Evolutionary conservation across 2,888 invertebrate species (phyloP), one percentile per base, ranked within the genome.

Genomic region (Agrypnus murinus): DNA sequence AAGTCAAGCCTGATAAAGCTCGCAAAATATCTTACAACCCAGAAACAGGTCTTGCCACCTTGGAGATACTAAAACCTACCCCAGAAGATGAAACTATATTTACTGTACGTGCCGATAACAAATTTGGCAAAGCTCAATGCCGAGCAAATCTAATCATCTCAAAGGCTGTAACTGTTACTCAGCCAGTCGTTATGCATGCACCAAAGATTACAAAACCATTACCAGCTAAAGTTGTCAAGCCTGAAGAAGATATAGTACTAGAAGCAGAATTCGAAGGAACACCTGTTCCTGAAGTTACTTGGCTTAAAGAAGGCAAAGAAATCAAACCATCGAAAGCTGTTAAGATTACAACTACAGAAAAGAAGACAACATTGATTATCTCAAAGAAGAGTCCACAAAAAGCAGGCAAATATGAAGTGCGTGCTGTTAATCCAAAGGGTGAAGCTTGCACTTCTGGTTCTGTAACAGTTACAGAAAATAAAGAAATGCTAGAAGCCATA

Each of bases 371-470:
- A 46, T 86, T 95, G 25, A 88, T 85, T 76, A 90, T 96, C 70
- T 86, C 88, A 38, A 91, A 93, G 74, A 89, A 90, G 78, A 90
- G 90, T 46, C 92, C 92, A 82, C 92, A 92, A 80, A 93, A 94
- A 81, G 89, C 90, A 70, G 97, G 97, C 31, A 95, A 95, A 85
- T 97, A 96, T 84, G 96, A 96, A 87, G 92, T 96, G 10, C 88
- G 92, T 25, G 92, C 95, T n/a, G 89, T 91, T 79, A 95, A 94
- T 85, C 88, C 90, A 69, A 91, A 90, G 50, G 92, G 95, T 9
- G 92, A 94, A 81, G 93, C 92, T 1, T 91, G 93, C 80, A 92
- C 95, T 36, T 93, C 93, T 2, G 93, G 95, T 69, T 93, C 95
- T 0, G 91, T 97, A n/a, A 91, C 92, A 71, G 89, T 97, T 12